Evolutionary conservation across 2,888 invertebrate species (phyloP), one percentile per base, ranked within the genome.

Genomic region (Callimorpha dominula): DNA sequence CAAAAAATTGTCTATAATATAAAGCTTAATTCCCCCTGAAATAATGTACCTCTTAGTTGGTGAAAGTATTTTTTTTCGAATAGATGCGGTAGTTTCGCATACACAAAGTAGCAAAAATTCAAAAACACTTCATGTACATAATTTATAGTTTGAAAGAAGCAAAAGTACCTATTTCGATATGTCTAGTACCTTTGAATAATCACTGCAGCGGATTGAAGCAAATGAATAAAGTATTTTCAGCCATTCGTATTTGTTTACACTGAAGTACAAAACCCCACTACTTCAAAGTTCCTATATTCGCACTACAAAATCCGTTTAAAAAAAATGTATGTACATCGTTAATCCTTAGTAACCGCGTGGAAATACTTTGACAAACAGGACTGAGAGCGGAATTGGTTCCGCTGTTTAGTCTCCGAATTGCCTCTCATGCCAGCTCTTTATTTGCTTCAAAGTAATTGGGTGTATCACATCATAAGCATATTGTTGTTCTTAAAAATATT

Each of bases 311-410:
- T 71, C 50, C 50, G 65, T 68, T 67, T 40, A 65, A 60, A 66
- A 68, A 68, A 74, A 65, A 46, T 49, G 60, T 80, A 81, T 81
- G 80, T 72, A 65, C 65, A 70, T 83, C 83, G 77, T 73, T 76
- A 81, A 81, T 76, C 78, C 63, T 70, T 85, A 79, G 94, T 92
- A 91, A 54, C 67, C 31, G 8, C 72, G 3, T 88, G 90, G 90
- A 92, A 91, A 90, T 89, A 91, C 93, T 94, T 90, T 91, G 92
- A 91, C 93, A 94, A 93, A 93, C 94, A 92, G 90, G 93, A 93
- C 92, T 93, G 93, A 92, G 92, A 90, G 85, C 81, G 86, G 91
- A 92, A 93, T 94, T 92, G 93, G 94, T 94, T 94, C 93, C 93
- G 93, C 91, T 91, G 92, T 93, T 94, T 93, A 93, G 92, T 84